These are phyloP conservation scores for Chlorops oryzae DNA, from an alignment of 1,140 invertebrate genomes.

Conservation along the genomic window DNA sequence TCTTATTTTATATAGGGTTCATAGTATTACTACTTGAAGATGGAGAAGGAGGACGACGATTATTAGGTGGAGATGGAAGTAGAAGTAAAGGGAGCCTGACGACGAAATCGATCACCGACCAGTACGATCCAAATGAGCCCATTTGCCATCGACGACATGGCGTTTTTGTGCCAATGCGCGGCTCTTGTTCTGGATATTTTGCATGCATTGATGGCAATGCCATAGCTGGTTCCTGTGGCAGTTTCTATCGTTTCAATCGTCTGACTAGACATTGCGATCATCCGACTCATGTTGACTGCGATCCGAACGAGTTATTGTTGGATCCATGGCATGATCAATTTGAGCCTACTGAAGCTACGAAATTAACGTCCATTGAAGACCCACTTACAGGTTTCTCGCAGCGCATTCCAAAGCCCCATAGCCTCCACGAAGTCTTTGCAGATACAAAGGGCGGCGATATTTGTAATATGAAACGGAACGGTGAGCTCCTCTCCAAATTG, in stretches of 20 bases:
- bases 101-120: too few species aligned
- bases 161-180: slow-evolving; percentile 31
- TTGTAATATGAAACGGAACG: slow-evolving; percentile 21
- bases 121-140: too few species aligned
- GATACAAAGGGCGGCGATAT: slow-evolving; percentile 11
- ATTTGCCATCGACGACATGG: slow-evolving; percentile 33
- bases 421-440: neutral
- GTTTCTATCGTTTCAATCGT: slow-evolving; percentile 26
- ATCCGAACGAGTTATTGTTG: slow-evolving; percentile 7
- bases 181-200: slow-evolving; percentile 32
- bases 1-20: too few species aligned
- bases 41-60: too few species aligned
- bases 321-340: slow-evolving; percentile 19
- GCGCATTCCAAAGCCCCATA: slow-evolving; percentile 6
- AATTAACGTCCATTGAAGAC: slow-evolving; percentile 1
- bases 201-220: slow-evolving; percentile 34
- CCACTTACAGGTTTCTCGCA: neutral
- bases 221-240: slow-evolving; percentile 29
- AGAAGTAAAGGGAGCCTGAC: too few species aligned
- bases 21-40: too few species aligned
- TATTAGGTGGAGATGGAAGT: too few species aligned
- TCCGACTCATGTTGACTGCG: slow-evolving; percentile 23
- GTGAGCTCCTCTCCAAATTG: slow-evolving; percentile 18
- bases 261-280: slow-evolving; percentile 26
- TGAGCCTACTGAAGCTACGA: neutral